These are phyloP conservation scores for Formica aserva DNA, from an alignment of 2,888 invertebrate species.

Conservation along the genomic window DNA sequence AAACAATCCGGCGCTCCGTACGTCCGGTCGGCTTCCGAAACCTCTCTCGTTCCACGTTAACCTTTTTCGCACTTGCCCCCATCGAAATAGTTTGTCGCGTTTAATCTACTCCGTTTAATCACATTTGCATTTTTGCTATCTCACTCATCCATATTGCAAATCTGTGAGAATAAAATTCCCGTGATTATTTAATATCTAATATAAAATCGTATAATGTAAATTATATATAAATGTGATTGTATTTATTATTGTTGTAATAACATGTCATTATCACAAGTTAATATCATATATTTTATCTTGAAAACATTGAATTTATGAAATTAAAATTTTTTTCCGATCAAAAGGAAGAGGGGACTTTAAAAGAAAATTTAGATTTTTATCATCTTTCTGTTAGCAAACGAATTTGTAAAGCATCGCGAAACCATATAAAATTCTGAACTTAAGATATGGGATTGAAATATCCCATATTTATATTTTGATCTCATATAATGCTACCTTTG, in stretches of 20 bases:
- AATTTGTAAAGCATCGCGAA: neutral
- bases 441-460: neutral
- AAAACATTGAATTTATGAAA: neutral
- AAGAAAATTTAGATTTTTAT: neutral
- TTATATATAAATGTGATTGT: neutral
- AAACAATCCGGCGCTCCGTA: slow-evolving; percentile 70
- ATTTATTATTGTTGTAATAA: neutral
- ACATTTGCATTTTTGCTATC: neutral
- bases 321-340: neutral
- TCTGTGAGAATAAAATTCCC: neutral
- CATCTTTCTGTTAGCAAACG: neutral
- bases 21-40: slow-evolving; percentile 30
- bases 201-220: neutral
- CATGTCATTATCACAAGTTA: neutral
- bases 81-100: slow-evolving; percentile 69
- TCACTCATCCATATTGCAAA: neutral
- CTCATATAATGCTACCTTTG: neutral
- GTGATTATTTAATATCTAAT: neutral
- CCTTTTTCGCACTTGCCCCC: slow-evolving; percentile 71
- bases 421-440: neutral
- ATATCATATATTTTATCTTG: neutral
- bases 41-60: slow-evolving; percentile 59
- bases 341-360: neutral
- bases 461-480: neutral
- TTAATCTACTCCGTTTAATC: slow-evolving; percentile 59